Base-by-base conservation (phyloP, 2,888 invertebrate species). In the Aromia moschata region DNA sequence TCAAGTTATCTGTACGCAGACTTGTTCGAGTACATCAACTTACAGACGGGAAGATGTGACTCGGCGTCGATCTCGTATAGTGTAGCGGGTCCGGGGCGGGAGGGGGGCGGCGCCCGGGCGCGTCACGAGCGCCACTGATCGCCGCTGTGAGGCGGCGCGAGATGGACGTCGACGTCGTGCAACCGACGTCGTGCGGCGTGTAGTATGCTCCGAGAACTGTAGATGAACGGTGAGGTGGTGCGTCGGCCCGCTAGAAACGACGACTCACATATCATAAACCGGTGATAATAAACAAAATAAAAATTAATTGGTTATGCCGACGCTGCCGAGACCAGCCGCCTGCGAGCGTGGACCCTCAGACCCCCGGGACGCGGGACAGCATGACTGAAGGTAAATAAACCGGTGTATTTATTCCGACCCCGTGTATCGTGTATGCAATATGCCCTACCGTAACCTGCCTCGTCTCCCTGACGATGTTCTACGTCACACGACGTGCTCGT, bases 131-230 rank as follows among this genome's bases (percentile, higher is more conserved):
- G 70, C 63, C 65, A 70, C 71, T 69, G 73, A 67, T 62, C 66
- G 64, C 58, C 70, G 66, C 70, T 69, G 71, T 67, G 68, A 69
- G 68, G 69, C 73, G 70, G 68, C 73, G 73, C 73, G 62, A 65
- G 67, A 70, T 52, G 61, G 56, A 62, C 62, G 62, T 56, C 63
- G 62, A 58, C 67, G 73, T 65, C 67, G 74, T 74, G 73, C 72
- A 74, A 65, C 73, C 73, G 74, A 70, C 74, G 73, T 73, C 73
- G 71, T 66, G 70, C 65, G 74, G 71, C 74, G 73, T 76, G 77
- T 75, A 77, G 77, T 77, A 73, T 77, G 74, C 71, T 70, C 69
- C 72, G 76, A 74, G 75, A 72, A 70, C 69, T 70, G 70, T 66
- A 67, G 67, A 71, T 68, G 70, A 71, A 68, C 71, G 74, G n/a